phyloP scores from a whole-genome alignment of 1,140 invertebrate genomes.

The Dermatophagoides farinae region DNA sequence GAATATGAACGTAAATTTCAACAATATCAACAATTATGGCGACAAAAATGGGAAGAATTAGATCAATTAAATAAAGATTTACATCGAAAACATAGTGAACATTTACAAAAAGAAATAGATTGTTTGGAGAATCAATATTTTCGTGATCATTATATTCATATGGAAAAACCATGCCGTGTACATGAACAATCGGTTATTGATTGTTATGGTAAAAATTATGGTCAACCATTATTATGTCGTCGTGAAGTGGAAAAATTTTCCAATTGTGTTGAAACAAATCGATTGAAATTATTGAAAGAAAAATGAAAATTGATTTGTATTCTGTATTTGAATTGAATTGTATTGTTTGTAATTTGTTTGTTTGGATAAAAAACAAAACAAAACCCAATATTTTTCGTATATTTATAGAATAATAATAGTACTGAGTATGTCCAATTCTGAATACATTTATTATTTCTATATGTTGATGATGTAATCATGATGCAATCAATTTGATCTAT shows the following conservation, averaged over 20 bases:
- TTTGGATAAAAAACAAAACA: too few relatives aligned
- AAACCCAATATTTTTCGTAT: too few relatives aligned
- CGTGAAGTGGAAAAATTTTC: conserved; percentile 4
- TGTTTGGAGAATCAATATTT: background rate
- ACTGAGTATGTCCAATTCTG: too few relatives aligned
- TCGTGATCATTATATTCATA: background rate
- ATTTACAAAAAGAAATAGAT: background rate
- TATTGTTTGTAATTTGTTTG: too few relatives aligned
- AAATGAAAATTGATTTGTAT: background rate
- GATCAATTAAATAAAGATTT: conserved; percentile 6
- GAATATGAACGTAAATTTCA: conserved; percentile 2
- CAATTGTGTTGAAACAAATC: background rate
- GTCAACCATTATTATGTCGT: conserved; percentile 2
- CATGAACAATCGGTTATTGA: background rate
- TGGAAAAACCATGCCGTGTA: background rate
- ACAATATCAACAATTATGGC: conserved; percentile 9
- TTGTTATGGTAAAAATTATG: background rate
- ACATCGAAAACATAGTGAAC: conserved; percentile 6
- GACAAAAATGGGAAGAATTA: background rate
- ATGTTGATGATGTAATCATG: too few relatives aligned
- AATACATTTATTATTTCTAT: too few relatives aligned
- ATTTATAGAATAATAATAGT: too few relatives aligned
- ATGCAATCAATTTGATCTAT: too few relatives aligned
- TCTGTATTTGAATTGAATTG: too few relatives aligned
- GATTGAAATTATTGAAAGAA: background rate